Base-by-base conservation (phyloP, 2,888 invertebrate species). In the Drosophila neotestacea region DNA sequence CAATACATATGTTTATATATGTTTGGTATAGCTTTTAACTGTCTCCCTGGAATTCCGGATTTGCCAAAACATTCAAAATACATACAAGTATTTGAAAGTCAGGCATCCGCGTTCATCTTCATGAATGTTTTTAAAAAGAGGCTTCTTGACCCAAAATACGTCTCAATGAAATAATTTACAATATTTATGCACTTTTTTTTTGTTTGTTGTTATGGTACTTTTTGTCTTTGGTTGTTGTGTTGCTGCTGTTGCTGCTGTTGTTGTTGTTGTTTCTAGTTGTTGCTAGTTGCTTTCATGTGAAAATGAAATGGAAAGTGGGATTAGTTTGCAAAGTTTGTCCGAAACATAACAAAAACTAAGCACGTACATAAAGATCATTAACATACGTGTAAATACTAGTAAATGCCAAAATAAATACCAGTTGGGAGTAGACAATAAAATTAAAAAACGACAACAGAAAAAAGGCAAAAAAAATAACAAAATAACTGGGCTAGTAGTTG, bases 251-350 rank as follows among this genome's bases (percentile, higher is more conserved):
- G 11, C 47, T 5, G 52, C 9, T 9, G 13, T 6, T 30, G 11
- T 11, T 9, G 27, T 27, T 36, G 46, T 41, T 30, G 28, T 41
- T 38, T 13, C 30, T 36, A 34, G 64, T 46, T 59, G 34, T 28
- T 44, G 60, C 59, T 42, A 41, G 50, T 60, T 50, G 54, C 46
- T 47, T 59, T 59, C 48, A 47, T 54, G 62, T 62, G 22, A 22
- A 73, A 73, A 77, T 71, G 76, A 82, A 82, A 86, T 86, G 87
- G 86, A 86, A 86, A 86, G 86, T 81, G 78, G 73, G 73, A 70
- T 75, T 70, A 74, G 69, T 56, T 65, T 46, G 59, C 60, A 42
- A 66, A 39, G 22, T 22, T 58, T 46, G 51, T 34, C 34, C 22
- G 34, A 22, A 39, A 52, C 64, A 36, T 61, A 63, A 69, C 30